A percentile compares a stretch with the other conserved stretches of the same genome.
These are phyloP conservation scores for Sebastes vulpes DNA, from an alignment of 2,797 vertebrate species.

Conservation along the genomic window DNA sequence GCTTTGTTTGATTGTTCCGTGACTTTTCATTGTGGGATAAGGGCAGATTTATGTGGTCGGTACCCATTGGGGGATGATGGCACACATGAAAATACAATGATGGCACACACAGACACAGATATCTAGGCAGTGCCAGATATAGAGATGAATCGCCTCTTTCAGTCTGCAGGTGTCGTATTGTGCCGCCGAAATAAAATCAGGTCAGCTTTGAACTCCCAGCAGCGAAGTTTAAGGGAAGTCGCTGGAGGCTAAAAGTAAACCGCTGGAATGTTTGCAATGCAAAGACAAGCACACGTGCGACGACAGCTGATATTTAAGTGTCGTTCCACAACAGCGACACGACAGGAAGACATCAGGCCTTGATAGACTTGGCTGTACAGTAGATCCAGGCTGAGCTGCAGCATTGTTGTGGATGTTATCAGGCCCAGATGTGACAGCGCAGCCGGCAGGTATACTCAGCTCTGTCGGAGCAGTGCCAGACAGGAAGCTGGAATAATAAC, in stretches of 20 bases:
- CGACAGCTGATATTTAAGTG: conserved; percentile 21
- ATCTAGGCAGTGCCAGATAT: conserved; percentile 41
- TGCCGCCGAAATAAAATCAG: conserved; percentile 58
- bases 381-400: conserved; percentile 35
- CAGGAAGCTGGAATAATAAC: conserved; percentile 70
- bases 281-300: not conserved
- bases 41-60: conserved; percentile 54
- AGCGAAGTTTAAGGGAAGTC: conserved; percentile 19
- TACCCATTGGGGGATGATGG: conserved; percentile 47
- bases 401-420: conserved; percentile 31
- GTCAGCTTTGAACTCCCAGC: conserved; percentile 49
- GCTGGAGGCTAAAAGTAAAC: conserved; percentile 20
- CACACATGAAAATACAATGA: conserved; percentile 48
- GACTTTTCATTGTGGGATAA: conserved; percentile 51
- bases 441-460: conserved; percentile 50
- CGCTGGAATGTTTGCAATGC: conserved; percentile 43
- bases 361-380: conserved; percentile 47
- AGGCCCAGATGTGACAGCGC: conserved; percentile 34
- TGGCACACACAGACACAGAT: conserved; percentile 33
- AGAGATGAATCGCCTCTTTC: conserved; percentile 52
- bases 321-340: conserved; percentile 5
- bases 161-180: conserved; percentile 57
- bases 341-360: conserved; percentile 45
- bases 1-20: conserved; percentile 62
- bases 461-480: conserved; percentile 36